A percentile compares a stretch with the other conserved stretches of the same genome.
Conservation (phyloP, 2,113 vertebrate species). For the Phylloscopus trochiloides region DNA sequence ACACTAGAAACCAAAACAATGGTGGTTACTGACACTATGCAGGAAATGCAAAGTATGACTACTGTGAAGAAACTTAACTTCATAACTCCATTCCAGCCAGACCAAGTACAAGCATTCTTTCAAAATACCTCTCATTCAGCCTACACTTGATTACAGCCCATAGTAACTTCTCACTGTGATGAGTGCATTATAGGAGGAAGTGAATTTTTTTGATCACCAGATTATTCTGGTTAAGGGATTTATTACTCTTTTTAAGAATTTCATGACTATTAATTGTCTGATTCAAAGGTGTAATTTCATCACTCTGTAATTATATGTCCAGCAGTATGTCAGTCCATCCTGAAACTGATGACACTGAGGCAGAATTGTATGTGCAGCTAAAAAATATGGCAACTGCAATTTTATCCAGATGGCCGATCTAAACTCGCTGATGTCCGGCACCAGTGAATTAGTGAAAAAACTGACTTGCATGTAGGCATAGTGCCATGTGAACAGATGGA, state of each 20-base stretch:
- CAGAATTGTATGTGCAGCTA: neutral
- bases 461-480: neutral
- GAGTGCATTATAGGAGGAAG: neutral
- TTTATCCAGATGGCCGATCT: neutral
- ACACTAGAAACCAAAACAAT: neutral
- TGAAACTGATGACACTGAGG: neutral
- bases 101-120: neutral
- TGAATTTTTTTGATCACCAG: neutral
- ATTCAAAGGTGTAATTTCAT: neutral
- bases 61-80: neutral
- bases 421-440: neutral
- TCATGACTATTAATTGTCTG: neutral
- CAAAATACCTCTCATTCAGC: neutral
- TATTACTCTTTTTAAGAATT: neutral
- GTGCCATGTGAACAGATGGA: conserved; percentile 42
- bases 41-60: neutral
- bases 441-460: neutral
- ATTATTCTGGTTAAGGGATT: neutral
- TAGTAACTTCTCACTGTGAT: neutral
- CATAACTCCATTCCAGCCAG: neutral
- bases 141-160: neutral
- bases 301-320: neutral
- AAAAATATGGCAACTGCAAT: neutral
- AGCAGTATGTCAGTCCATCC: neutral
- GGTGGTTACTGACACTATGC: neutral